Base-by-base conservation (phyloP, 2,113 vertebrate genomes). In the Ibidorhyncha struthersii region DNA sequence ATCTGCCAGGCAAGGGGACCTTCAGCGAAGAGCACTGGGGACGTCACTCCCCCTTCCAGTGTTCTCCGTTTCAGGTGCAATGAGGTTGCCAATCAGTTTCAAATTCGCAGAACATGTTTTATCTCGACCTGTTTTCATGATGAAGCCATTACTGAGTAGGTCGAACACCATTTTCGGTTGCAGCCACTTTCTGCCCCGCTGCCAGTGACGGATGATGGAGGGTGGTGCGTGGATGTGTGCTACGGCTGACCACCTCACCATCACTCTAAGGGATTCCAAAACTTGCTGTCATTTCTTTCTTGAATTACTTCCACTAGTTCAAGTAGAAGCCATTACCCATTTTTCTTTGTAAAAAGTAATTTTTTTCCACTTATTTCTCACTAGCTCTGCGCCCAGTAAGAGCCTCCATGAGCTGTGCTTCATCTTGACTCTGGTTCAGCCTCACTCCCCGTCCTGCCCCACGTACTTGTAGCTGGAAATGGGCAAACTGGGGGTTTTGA, bases 331-430 rank as follows among this genome's bases (percentile, higher is more conserved):
- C 41, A 13, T 74, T 23, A 9, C 16, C 19, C 11, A 14, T 22
- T 62, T 84, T 74, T 41, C 12, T 36, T 26, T 23, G 17, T 34
- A 38, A n/a, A 40, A 86, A n/a, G 29, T 27, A 0, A 12, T 52
- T 65, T 59, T 4, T 4, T 55, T 61, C 53, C 30, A 80, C 8
- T 45, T 40, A 1, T 19, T 55, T 45, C 43, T 55, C 5, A 0
- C 6, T 21, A 12, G 13, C 32, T 70, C 0, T 43, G 70, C 70
- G 15, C 58, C 41, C 13, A 20, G 34, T 3, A 15, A 38, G 22
- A 20, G 12, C 11, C 41, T 40, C 32, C 0, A 0, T 9, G 15
- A 49, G 6, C 12, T 34, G 1, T 0, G 0, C 40, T 17, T 30
- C 11, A 0, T 30, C 72, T 55, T 18, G n/a, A 0, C 47, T 22